phyloP scores from a whole-genome alignment of 2,888 invertebrate species.

The Spicauda simplicius region DNA sequence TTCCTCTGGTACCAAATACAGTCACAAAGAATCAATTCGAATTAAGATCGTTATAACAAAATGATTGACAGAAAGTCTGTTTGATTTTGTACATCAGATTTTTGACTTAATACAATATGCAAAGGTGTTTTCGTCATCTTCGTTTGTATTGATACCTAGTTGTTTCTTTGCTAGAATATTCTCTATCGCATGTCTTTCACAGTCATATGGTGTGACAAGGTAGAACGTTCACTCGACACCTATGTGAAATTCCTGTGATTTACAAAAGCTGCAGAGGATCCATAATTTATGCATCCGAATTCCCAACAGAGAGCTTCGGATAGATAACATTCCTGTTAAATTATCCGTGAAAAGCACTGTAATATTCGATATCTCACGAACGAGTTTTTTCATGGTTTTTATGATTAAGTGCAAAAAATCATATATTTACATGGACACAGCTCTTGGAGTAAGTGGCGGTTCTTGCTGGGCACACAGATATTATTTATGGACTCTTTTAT shows the following conservation, averaged over 20 bases:
- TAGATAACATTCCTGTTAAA: constrained; percentile 62
- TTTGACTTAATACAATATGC: no score
- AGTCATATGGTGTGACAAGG: neutral
- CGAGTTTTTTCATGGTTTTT: constrained; percentile 45
- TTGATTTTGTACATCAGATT: no score
- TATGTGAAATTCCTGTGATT: constrained; percentile 59
- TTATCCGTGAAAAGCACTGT: constrained; percentile 59
- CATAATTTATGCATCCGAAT: constrained; percentile 57
- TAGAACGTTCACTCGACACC: constrained; percentile 36
- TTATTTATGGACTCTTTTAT: constrained; percentile 83
- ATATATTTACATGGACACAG: constrained; percentile 61
- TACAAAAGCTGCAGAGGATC: constrained; percentile 55
- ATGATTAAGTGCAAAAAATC: constrained; percentile 50
- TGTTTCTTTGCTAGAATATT: neutral
- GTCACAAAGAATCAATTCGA: no score
- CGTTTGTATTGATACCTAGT: neutral
- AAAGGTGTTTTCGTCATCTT: neutral
- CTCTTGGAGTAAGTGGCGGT: constrained; percentile 65
- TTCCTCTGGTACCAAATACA: no score
- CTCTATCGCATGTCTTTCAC: constrained; percentile 2
- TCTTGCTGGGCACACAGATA: constrained; percentile 74
- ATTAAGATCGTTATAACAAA: no score
- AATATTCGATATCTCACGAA: constrained; percentile 44
- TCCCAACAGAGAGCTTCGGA: constrained; percentile 47
- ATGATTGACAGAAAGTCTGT: no score